These are phyloP conservation scores for Hydropsyche tenuis DNA, from an alignment of 1,140 invertebrate genomes.

Conservation along the genomic window DNA sequence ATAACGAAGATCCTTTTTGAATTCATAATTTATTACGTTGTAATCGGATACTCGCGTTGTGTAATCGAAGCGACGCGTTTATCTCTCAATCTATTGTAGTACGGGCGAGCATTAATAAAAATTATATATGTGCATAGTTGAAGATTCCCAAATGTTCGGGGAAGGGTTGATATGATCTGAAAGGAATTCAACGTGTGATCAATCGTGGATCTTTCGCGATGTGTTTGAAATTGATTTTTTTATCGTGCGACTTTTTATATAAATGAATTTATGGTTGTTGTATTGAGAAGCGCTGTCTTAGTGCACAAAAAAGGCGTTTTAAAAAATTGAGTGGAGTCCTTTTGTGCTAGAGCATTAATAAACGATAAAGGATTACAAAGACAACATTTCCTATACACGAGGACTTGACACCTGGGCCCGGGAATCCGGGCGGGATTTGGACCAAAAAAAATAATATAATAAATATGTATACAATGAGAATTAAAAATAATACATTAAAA, in stretches of 20 bases:
- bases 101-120: conserved; percentile 11
- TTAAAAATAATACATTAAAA: too few species aligned
- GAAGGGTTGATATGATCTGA: neutral
- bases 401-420: conserved; percentile 37
- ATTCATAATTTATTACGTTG: conserved; percentile 13
- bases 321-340: conserved; percentile 18
- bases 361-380: conserved; percentile 38
- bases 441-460: conserved; percentile 8
- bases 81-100: conserved; percentile 20
- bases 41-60: conserved; percentile 12
- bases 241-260: too few species aligned
- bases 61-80: conserved; percentile 14
- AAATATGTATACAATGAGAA: neutral
- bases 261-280: too few species aligned
- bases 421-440: conserved; percentile 29
- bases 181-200: too few species aligned
- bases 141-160: neutral
- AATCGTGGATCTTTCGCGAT: too few species aligned
- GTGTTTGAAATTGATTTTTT: too few species aligned
- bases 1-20: neutral
- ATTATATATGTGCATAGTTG: neutral
- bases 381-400: conserved; percentile 39
- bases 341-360: conserved; percentile 30
- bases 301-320: neutral
- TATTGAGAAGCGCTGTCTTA: neutral